These are phyloP conservation scores for Dryococelus australis DNA, from an alignment of 2,888 invertebrate genomes.

Conservation along the genomic window DNA sequence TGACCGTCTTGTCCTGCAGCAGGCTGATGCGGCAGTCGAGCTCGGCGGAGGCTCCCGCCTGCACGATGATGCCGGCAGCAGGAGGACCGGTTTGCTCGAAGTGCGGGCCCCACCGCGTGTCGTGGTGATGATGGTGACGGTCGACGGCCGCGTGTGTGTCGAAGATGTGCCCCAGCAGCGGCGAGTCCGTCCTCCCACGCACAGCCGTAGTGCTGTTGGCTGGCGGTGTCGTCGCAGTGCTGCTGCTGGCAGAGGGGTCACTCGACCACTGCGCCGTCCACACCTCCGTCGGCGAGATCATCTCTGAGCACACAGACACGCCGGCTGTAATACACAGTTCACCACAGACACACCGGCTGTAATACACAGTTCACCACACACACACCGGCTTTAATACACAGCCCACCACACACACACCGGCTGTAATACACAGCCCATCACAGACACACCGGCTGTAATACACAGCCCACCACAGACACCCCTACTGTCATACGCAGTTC, in stretches of 20 bases:
- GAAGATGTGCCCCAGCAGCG: constrained; percentile 77
- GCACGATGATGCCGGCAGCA: constrained; percentile 74
- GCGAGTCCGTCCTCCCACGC: constrained; percentile 60
- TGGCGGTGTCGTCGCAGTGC: constrained; percentile 24
- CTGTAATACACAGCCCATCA: no score
- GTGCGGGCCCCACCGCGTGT: constrained; percentile 67
- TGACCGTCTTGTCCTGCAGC: constrained; percentile 78
- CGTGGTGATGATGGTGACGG: constrained; percentile 71
- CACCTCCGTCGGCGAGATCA: background rate
- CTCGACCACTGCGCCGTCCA: background rate
- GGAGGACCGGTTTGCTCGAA: constrained; percentile 68
- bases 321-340: no score
- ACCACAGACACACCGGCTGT: background rate
- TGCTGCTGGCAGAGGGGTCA: background rate
- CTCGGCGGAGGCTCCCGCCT: constrained; percentile 74
- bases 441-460: no score
- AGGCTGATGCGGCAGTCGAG: constrained; percentile 78
- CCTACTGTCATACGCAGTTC: no score
- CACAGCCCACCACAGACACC: no score
- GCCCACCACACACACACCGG: background rate
- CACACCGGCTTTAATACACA: background rate
- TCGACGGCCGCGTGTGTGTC: constrained; percentile 73
- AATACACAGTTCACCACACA: background rate
- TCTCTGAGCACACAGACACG: background rate
- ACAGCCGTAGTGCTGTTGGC: constrained; percentile 11